phyloP scores from a whole-genome alignment of 2,797 vertebrate genomes.

The Cichlasoma orientale region DNA sequence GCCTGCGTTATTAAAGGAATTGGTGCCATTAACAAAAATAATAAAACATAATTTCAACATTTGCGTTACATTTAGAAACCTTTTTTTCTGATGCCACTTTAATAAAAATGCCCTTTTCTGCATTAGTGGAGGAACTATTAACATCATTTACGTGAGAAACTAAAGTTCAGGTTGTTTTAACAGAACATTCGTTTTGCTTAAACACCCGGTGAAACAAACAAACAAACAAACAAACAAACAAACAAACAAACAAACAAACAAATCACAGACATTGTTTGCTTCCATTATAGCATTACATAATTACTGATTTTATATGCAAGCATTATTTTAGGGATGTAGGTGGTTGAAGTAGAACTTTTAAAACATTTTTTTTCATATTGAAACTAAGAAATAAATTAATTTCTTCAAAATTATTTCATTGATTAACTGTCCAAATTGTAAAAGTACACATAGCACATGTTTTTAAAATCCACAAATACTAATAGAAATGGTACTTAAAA shows the following conservation, averaged over 20 bases:
- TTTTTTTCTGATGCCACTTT: background rate
- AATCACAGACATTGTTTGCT: background rate
- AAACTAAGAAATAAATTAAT: background rate
- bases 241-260: fast-evolving
- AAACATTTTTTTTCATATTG: background rate
- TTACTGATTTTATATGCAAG: background rate
- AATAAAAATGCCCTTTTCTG: too few species aligned
- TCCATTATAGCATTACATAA: background rate
- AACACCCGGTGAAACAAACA: background rate
- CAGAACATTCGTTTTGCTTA: background rate
- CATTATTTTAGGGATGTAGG: background rate
- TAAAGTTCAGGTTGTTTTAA: background rate
- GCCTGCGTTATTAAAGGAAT: slow-evolving; percentile 9
- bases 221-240: background rate
- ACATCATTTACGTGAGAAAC: background rate
- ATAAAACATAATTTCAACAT: background rate
- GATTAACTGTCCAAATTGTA: background rate
- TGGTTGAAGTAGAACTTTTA: background rate
- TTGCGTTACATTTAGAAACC: slow-evolving; percentile 2
- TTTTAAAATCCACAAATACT: background rate
- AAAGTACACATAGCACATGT: background rate
- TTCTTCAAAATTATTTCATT: background rate
- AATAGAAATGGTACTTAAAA: slow-evolving; percentile 13
- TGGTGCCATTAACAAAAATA: background rate
- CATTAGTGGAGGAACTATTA: too few species aligned